phyloP scores from a whole-genome alignment of 2,888 invertebrate species.

The Thereva unica region DNA sequence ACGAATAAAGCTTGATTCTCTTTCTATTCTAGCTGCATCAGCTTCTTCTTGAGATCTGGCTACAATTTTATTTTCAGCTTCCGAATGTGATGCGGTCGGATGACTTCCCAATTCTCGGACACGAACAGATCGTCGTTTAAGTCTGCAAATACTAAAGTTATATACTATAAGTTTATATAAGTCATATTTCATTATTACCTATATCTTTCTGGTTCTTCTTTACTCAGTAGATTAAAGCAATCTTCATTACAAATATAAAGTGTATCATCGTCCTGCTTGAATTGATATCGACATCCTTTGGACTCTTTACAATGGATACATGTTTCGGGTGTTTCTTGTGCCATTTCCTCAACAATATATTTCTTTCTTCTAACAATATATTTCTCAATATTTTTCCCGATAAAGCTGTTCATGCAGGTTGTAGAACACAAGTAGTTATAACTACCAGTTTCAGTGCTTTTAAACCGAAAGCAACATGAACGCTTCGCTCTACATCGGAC shows the following conservation, averaged over 20 bases:
- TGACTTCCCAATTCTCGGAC: conserved; percentile 12
- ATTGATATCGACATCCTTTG: conserved; percentile 59
- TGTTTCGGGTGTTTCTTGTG: conserved; percentile 47
- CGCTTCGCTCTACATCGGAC: conserved; percentile 50
- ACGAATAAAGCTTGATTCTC: conserved; percentile 63
- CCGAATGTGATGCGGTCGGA: conserved; percentile 37
- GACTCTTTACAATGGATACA: conserved; percentile 62
- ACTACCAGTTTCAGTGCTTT: conserved; percentile 58
- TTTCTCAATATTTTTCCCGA: conserved; percentile 62
- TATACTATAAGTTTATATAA: background rate
- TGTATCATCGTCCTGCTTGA: conserved; percentile 61
- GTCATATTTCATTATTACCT: conserved; percentile 48
- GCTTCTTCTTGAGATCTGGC: conserved; percentile 65
- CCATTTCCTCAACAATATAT: conserved; percentile 60
- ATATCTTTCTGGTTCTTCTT: conserved; percentile 58
- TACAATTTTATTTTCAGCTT: conserved; percentile 60
- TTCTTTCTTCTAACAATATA: conserved; percentile 62
- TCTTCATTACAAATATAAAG: conserved; percentile 62
- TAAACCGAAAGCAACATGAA: conserved; percentile 52
- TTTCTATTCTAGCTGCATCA: conserved; percentile 63
- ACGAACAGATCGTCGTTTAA: conserved; percentile 28
- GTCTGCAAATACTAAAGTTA: conserved; percentile 2
- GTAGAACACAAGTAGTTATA: conserved; percentile 62
- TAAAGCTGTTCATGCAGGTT: conserved; percentile 61
- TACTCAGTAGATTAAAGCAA: conserved; percentile 62